Base-by-base conservation (phyloP, 2,888 invertebrate genomes). In the Rhamnusium bicolor region DNA sequence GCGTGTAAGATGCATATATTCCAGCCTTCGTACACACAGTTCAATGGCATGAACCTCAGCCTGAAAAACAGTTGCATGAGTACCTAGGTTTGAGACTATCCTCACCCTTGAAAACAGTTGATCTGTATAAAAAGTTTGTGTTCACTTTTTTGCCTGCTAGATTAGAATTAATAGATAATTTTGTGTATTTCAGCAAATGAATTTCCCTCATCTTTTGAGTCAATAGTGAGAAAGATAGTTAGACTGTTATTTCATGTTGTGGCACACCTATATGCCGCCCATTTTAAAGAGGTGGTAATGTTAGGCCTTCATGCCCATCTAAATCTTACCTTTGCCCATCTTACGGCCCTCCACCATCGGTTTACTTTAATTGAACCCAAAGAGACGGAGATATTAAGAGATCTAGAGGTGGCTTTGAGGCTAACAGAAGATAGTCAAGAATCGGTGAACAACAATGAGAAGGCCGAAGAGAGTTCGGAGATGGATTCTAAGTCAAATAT, bases 231-330 rank as follows among this genome's bases (percentile, higher is more conserved):
- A 90, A 98, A 98, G 91, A 97, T 98, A 89, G 93, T 96, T 90
- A 95, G 97, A 89, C 93, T 98, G 90, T 93, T 98, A 91, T 98
- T 97, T 92, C 98, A 98, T 91, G 98, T 98, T 89, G 93, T 98
- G 92, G 98, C 98, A 89, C 98, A 99, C 92, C 92, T 98, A 89
- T 98, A 98, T 92, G 97, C 97, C 89, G 95, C 96, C 90, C 98
- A 99, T 93, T 98, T 98, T 92, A 93, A 96, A 90, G 96, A 98
- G 91, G 94, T 98, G 85, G 95, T 96, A 87, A 92, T 96, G 88
- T 92, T 98, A 89, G 95, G 96, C 84, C 92, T 98, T 88, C 98
- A 98, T 91, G 95, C 96, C 87, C 98, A 98, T 90, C 94, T 98
- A 89, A 98, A 98, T 92, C 94, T 97, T 90, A 95, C 98, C 85